A percentile compares a stretch with the other conserved stretches of the same genome.
These are phyloP conservation scores for Agonopterix arenella DNA, from an alignment of 2,888 invertebrate species.

Conservation along the genomic window DNA sequence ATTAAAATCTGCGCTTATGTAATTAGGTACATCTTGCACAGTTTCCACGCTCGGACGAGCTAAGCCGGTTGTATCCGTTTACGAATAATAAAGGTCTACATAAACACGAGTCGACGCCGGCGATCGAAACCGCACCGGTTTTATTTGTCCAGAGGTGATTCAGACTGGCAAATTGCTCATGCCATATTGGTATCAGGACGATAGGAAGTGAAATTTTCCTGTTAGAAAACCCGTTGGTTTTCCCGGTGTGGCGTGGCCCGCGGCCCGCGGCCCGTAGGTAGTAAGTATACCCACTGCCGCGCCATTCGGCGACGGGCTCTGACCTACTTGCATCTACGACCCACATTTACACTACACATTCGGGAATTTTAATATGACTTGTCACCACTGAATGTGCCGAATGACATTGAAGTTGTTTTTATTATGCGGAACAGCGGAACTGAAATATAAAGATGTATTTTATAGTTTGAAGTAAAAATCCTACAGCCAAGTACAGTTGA, in stretches of 20 bases:
- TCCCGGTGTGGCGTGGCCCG: conserved; percentile 7
- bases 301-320: conserved; percentile 23
- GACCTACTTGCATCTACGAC: conserved; percentile 56
- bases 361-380: conserved; percentile 39
- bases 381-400: conserved; percentile 13
- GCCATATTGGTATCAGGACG: conserved; percentile 29
- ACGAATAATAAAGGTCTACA: background rate
- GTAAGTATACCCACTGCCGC: conserved; percentile 8
- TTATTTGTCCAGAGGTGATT: conserved; percentile 20
- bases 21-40: conserved; percentile 32
- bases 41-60: conserved; percentile 1
- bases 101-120: background rate
- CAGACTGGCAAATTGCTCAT: conserved; percentile 35
- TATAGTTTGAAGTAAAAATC: background rate
- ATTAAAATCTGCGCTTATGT: conserved; percentile 43
- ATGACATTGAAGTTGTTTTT: background rate
- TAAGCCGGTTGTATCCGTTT: background rate
- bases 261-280: conserved; percentile 7
- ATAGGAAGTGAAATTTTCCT: conserved; percentile 29
- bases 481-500: too few relatives aligned
- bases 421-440: background rate
- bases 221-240: conserved; percentile 12
- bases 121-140: background rate
- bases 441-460: background rate
- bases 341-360: conserved; percentile 43